Evolutionary conservation across 30 jellyfish, hydroid and myxozoan species (phyloP), one percentile per base, ranked within the genome.

Genomic region (Aurelia sp.): DNA sequence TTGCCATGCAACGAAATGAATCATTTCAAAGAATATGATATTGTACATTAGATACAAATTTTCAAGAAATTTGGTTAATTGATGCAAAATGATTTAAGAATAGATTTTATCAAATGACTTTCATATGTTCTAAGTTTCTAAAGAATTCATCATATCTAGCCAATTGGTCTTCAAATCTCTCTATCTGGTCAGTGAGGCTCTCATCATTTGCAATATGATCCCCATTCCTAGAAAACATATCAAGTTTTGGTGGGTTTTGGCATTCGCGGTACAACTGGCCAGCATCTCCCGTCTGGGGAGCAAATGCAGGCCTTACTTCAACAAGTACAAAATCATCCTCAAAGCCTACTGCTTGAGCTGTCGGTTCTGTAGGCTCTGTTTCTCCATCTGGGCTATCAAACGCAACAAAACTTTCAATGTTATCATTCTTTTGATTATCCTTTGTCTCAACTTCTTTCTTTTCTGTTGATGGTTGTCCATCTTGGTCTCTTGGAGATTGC

Each of bases 261-360:
- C 97, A 88, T 44, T 95, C 97, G 31, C 97, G 62, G 85, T 82
- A 95, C 18, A 95, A 60, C 55, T 75, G 86, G 0, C 96, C 99
- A 24, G 97, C 99, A 67, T 96, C 94, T 13, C 93, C 93, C 6
- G 73, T 91, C 24, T 81, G 94, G 18, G 96, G 85, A 5, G 91
- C 89, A 95, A 95, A 95, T 8, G 99, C 99, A 48, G 99, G 99
- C 21, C 99, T 89, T 17, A 95, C 89, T 69, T 95, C 99, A 0
- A 95, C 99, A 50, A 95, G 92, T 6, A 95, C 99, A 89, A 95
- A 95, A 64, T 95, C 99, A 95, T 95, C 99, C 67, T 95, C 99
- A 75, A 84, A 84, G 10, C 97, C 99, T 44, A 95, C 99, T 10
- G 97, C 99, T 55, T 89, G 96, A 15, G 97, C 99, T 13, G 74